Base-by-base conservation (phyloP, 37 sponge, comb jelly and placozoan species). In the Aphrocallistes beatrix region DNA sequence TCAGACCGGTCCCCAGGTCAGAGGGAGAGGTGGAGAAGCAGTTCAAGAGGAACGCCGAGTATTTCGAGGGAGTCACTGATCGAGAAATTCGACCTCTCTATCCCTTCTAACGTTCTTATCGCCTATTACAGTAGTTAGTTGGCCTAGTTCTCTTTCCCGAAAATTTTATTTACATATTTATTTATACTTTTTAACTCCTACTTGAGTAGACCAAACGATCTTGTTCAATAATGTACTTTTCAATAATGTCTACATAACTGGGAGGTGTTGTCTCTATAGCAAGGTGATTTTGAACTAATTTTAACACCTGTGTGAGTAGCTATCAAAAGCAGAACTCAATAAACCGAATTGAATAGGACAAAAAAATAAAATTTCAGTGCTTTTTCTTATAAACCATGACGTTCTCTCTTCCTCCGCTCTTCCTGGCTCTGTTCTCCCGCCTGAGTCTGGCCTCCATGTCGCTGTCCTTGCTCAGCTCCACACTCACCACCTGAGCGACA, bases 1-100 rank as follows among this genome's bases (percentile, higher is more conserved):
- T 84, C 23, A 69, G 94, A 21, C 94, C 94, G 32, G 90, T 85
- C 36, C 32, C 85, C 1, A 36, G 94, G 25, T 36, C 90, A 48
- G 42, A 75, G 21, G 81, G 84, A 38, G 84, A 90, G 87, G 93
- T 92, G 75, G 75, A 60, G 25, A 25, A 28, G 6, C 75, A 60
- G 75, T 60, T 60, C 75, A 60, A 60, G 21, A 60, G 75, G 75
- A 60, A 60, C n/a, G 75, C 75, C 8, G 75, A 60, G 34, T 60
- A 60, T 60, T 60, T 60, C 28, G 75, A 60, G 10, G n/a, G 75
- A 19, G 10, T 60, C 75, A 6, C 75, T 19, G 75, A 60, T 13
- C 10, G 75, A 60, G 75, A 60, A 3, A 1, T 60, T 3, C 10
- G n/a, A 30, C 75, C 75, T 3, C 10, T 60, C 75, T 60, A 60